A percentile compares a stretch with the other conserved stretches of the same genome.
Conservation (phyloP, 2,888 invertebrate genomes). For the Idaea straminata region DNA sequence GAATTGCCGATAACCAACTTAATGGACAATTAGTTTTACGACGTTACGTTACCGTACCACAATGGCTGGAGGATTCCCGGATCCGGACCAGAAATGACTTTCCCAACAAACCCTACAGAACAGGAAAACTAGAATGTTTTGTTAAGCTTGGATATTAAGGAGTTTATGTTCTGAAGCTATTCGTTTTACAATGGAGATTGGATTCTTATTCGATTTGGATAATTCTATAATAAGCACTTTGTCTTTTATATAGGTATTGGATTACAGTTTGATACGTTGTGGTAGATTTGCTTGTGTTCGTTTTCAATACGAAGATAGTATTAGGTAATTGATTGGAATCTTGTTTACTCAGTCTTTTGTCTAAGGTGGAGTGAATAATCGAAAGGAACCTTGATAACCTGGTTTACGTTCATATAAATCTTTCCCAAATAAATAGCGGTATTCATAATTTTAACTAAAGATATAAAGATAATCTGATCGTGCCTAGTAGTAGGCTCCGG, state of each 20-base stretch:
- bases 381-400: too few species aligned
- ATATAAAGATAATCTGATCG: too few species aligned
- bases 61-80: neutral
- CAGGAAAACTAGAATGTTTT: neutral
- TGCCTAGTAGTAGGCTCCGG: too few species aligned
- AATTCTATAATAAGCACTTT: neutral
- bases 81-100: slow-evolving; percentile 1
- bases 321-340: neutral
- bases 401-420: too few species aligned
- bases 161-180: neutral
- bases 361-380: too few species aligned
- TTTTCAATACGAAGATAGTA: neutral
- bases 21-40: slow-evolving; percentile 1
- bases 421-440: too few species aligned
- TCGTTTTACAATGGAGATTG: neutral
- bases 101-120: neutral
- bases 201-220: neutral
- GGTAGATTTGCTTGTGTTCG: neutral
- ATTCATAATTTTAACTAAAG: too few species aligned
- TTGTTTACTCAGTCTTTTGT: too few species aligned
- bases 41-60: neutral
- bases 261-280: neutral
- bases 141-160: slow-evolving; percentile 1
- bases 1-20: neutral
- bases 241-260: neutral